Percentiles rank a stretch among this genome's conserved stretches.
phyloP scores from a whole-genome alignment of 2,113 vertebrate species.

The Neogale vison region DNA sequence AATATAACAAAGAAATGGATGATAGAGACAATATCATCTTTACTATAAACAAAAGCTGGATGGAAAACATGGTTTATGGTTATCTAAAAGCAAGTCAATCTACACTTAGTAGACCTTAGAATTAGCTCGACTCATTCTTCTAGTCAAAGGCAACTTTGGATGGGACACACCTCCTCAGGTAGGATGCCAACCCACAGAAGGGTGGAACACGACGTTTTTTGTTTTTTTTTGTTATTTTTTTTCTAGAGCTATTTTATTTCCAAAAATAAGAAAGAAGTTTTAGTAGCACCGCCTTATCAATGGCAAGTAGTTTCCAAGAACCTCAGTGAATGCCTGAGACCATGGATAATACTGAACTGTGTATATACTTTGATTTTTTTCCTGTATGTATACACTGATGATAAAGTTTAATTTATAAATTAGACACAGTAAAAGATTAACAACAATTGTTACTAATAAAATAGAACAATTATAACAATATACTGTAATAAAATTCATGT shows the following conservation, averaged over 20 bases:
- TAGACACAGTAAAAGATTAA: not conserved
- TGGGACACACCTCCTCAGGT: not conserved
- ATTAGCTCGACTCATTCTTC: not conserved
- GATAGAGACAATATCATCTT: not conserved
- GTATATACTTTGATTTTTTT: not conserved
- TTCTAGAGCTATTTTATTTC: not conserved
- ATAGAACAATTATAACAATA: not conserved
- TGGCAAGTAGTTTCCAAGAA: not conserved
- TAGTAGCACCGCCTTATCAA: not conserved
- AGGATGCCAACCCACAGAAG: too few species aligned
- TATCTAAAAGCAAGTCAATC: not conserved
- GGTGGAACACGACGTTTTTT: accelerated
- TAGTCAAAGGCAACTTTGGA: not conserved
- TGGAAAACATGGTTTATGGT: not conserved
- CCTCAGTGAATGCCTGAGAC: not conserved
- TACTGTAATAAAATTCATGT: not conserved
- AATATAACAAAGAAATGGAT: not conserved
- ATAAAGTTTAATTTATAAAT: not conserved
- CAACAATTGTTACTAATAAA: not conserved
- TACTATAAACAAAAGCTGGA: not conserved
- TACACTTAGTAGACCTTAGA: not conserved
- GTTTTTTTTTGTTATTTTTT: too few species aligned
- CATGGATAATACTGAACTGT: not conserved
- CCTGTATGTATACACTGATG: not conserved
- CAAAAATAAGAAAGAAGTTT: not conserved